Evolutionary conservation across 2,113 vertebrate genomes (phyloP).

Genomic region (Cyphotilapia sp.): DNA sequence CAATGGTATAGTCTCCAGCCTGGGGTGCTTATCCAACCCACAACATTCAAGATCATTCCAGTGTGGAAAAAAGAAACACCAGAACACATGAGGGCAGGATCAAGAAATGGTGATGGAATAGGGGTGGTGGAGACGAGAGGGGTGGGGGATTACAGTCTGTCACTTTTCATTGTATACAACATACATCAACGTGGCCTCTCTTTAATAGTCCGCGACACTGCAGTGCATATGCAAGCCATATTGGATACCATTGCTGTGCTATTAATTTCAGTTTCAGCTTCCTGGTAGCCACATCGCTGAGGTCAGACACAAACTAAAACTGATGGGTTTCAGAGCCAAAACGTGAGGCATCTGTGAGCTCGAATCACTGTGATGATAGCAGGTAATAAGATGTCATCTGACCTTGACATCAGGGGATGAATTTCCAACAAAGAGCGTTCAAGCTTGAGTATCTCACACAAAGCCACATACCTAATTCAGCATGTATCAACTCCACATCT

Average conservation of each 20-base stretch:
- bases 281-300: not conserved
- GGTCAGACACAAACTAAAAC: not conserved
- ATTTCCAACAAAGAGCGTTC: not conserved
- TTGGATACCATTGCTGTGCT: not conserved
- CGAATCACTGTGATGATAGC: not conserved
- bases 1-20: not conserved
- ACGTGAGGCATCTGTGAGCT: not conserved
- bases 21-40: conserved; percentile 6
- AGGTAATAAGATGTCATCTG: not conserved
- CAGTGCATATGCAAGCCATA: not conserved
- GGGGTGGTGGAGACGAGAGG: not conserved
- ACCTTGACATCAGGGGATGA: not conserved
- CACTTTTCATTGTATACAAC: conserved; percentile 6
- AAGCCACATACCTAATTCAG: not conserved
- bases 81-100: not conserved
- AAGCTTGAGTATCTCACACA: not conserved
- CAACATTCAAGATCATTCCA: conserved; percentile 18
- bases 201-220: not conserved
- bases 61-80: conserved; percentile 23
- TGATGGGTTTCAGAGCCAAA: not conserved
- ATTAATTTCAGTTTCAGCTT: not conserved
- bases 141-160: not conserved
- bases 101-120: not conserved
- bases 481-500: not conserved
- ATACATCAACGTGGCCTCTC: not conserved